These are phyloP conservation scores for Diploptera punctata DNA, from an alignment of 2,888 invertebrate genomes.

Conservation along the genomic window DNA sequence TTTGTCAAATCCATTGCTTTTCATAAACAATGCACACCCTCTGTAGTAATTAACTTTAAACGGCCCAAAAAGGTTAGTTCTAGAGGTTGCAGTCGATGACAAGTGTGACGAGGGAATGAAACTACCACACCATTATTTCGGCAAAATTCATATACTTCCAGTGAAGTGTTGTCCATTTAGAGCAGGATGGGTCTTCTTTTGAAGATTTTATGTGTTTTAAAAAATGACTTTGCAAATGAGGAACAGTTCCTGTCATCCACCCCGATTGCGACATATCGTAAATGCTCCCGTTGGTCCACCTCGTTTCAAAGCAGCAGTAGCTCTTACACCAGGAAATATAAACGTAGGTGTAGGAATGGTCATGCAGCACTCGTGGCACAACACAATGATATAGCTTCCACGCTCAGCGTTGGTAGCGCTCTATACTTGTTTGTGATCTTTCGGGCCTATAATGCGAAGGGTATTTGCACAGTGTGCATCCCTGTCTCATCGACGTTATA, in stretches of 20 bases:
- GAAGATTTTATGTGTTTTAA: neutral
- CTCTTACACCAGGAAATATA: constrained; percentile 51
- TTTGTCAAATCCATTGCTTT: neutral
- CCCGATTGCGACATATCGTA: constrained; percentile 48
- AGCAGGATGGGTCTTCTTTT: constrained; percentile 19
- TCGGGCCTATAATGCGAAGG: no score
- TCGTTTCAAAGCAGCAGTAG: constrained; percentile 52
- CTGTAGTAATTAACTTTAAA: constrained; percentile 33
- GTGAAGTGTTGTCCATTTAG: constrained; percentile 34
- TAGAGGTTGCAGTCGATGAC: constrained; percentile 36
- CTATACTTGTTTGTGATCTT: constrained; percentile 54
- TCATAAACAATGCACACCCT: constrained; percentile 24
- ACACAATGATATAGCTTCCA: constrained; percentile 53
- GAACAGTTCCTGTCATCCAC: constrained; percentile 22
- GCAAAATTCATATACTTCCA: constrained; percentile 27
- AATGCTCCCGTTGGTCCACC: constrained; percentile 53
- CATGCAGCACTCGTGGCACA: constrained; percentile 54
- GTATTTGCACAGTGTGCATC: neutral
- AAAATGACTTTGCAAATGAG: constrained; percentile 22
- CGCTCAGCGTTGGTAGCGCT: constrained; percentile 53
- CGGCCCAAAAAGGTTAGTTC: constrained; percentile 36
- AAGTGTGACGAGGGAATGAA: constrained; percentile 38
- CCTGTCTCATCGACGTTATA: neutral
- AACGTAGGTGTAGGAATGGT: constrained; percentile 55
- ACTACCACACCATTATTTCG: constrained; percentile 30